phyloP scores from a whole-genome alignment of 37 sponge, comb jelly and placozoan genomes.

The Spongilla lacustris region DNA sequence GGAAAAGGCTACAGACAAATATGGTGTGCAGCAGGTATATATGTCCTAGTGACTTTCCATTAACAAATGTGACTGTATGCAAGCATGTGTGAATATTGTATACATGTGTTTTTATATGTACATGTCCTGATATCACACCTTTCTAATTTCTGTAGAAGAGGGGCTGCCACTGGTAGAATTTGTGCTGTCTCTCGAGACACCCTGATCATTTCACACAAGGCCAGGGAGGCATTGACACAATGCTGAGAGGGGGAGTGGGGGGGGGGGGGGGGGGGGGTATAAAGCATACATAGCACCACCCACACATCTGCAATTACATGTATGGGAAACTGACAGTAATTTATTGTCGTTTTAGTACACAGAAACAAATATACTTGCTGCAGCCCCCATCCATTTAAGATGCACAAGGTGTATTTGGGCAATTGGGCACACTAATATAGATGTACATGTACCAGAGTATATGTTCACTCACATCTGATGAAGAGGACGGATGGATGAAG shows the following conservation, averaged over 20 bases:
- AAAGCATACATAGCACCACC: not conserved
- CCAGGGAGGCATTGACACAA: conserved; percentile 79
- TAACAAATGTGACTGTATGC: not conserved
- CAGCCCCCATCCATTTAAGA: too few relatives aligned
- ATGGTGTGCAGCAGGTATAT: too few relatives aligned
- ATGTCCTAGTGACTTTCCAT: too few relatives aligned
- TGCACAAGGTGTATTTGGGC: not conserved
- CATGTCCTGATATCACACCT: conserved; percentile 20
- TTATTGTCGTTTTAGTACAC: too few relatives aligned
- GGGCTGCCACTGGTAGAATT: conserved; percentile 58
- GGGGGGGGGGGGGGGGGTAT: not conserved
- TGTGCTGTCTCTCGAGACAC: conserved; percentile 65
- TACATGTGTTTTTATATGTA: not conserved
- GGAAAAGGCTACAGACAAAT: not conserved
- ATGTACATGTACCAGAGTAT: too few relatives aligned
- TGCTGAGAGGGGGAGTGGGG: conserved; percentile 28
- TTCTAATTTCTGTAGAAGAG: conserved; percentile 60
- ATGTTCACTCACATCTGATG: conserved; percentile 47
- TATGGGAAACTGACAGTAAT: too few relatives aligned
- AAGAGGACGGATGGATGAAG: conserved; percentile 37
- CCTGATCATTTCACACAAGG: conserved; percentile 80
- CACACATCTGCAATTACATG: too few relatives aligned
- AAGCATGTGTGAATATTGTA: too few relatives aligned
- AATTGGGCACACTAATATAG: too few relatives aligned
- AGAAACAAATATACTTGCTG: too few relatives aligned